Percentiles rank a stretch among this genome's conserved stretches.
Conservation (phyloP, 2,113 vertebrate species). For the Oenanthe oenanthe region DNA sequence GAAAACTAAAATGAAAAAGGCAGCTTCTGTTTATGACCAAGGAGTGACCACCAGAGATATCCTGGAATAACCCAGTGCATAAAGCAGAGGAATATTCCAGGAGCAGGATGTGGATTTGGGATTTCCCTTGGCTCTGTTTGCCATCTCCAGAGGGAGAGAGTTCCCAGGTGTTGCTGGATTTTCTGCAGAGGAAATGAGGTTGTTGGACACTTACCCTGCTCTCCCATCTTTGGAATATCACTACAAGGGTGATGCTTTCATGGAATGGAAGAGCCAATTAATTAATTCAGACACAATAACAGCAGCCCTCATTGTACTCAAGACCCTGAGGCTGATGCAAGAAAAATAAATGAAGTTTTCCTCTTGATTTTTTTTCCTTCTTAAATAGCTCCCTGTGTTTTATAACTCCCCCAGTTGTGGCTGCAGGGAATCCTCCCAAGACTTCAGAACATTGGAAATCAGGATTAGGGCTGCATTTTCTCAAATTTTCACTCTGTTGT, state of each 20-base stretch:
- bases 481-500: background rate
- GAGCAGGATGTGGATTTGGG: background rate
- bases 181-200: background rate
- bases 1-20: background rate
- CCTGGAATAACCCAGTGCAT: accelerated
- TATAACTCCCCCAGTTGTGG: background rate
- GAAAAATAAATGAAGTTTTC: background rate
- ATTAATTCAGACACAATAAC: accelerated
- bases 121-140: accelerated
- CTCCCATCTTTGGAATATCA: no score
- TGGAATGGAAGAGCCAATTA: no score
- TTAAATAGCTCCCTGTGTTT: background rate
- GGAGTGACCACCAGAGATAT: background rate
- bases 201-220: background rate
- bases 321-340: background rate
- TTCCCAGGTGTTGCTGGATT: background rate
- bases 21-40: background rate
- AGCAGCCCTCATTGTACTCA: background rate
- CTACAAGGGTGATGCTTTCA: accelerated
- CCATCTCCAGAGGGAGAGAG: background rate
- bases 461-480: background rate
- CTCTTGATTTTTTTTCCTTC: background rate
- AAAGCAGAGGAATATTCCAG: background rate
- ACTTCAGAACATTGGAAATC: background rate
- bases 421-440: background rate